phyloP scores from a whole-genome alignment of 2,113 vertebrate genomes.

The Sylvia atricapilla region DNA sequence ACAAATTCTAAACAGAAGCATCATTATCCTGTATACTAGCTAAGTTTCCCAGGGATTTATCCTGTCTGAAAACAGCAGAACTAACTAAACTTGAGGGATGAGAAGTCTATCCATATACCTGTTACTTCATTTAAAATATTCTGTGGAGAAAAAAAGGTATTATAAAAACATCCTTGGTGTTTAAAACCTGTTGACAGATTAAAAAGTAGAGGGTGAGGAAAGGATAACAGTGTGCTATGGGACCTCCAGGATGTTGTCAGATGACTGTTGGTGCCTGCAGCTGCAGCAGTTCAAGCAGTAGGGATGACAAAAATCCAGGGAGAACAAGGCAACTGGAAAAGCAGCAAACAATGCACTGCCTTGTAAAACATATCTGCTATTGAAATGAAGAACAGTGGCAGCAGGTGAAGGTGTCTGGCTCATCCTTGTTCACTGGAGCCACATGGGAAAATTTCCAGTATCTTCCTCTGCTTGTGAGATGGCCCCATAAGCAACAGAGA shows the following conservation, averaged over 20 bases:
- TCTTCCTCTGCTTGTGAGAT: neutral
- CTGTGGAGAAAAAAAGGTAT: neutral
- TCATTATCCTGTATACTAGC: neutral
- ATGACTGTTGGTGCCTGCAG: neutral
- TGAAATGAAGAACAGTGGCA: neutral
- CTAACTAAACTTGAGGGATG: neutral
- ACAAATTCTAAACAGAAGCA: constrained; percentile 34
- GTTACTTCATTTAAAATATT: neutral
- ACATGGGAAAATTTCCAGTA: neutral
- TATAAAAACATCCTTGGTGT: neutral
- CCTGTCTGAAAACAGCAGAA: constrained; percentile 11
- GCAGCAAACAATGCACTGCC: neutral
- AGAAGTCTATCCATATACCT: neutral
- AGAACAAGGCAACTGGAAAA: neutral
- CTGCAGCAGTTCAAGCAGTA: neutral
- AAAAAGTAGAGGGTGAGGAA: neutral
- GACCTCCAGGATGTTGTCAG: neutral
- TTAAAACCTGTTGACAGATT: constrained; percentile 3
- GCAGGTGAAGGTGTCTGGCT: neutral
- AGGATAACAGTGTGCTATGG: neutral
- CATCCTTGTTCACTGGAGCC: neutral
- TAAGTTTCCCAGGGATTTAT: constrained; percentile 4
- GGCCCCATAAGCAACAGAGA: neutral
- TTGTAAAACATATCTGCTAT: neutral
- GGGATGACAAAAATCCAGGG: neutral